These are phyloP conservation scores for Scomber japonicus DNA, from an alignment of 2,113 vertebrate species.

Conservation along the genomic window DNA sequence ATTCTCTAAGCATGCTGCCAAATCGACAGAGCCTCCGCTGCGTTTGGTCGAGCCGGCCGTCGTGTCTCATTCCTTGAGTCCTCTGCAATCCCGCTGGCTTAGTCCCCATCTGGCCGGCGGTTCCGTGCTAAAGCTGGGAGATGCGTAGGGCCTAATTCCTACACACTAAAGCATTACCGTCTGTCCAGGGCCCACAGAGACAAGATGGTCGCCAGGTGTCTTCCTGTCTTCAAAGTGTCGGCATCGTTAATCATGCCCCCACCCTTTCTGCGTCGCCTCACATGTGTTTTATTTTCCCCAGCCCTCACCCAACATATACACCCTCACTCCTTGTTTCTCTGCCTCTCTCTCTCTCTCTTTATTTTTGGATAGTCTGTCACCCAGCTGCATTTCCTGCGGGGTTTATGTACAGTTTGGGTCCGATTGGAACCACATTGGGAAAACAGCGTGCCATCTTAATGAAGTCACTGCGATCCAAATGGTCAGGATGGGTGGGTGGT, in stretches of 20 bases:
- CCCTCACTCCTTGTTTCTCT: constrained; percentile 28
- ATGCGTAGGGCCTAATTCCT: constrained; percentile 72
- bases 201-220: constrained; percentile 86
- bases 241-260: constrained; percentile 79
- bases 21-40: constrained; percentile 12
- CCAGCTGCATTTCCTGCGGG: constrained; percentile 82
- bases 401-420: constrained; percentile 77
- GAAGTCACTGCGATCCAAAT: constrained; percentile 69
- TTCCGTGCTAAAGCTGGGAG: constrained; percentile 69
- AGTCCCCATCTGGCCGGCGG: constrained; percentile 70
- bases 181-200: constrained; percentile 73
- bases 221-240: constrained; percentile 83
- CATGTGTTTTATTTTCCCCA: constrained; percentile 78
- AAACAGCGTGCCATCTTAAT: constrained; percentile 69
- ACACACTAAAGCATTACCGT: constrained; percentile 77
- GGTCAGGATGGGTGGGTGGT: constrained; percentile 42
- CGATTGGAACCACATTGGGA: constrained; percentile 76
- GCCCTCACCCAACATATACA: constrained; percentile 48
- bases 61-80: constrained; percentile 56
- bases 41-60: constrained; percentile 30
- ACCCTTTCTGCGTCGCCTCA: constrained; percentile 59
- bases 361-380: constrained; percentile 75
- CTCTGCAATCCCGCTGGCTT: constrained; percentile 51
- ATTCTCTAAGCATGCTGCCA: constrained; percentile 49
- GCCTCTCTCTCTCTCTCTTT: constrained; percentile 55